Conservation (phyloP, 2,888 invertebrate genomes). For the Xanthia icteritia region DNA sequence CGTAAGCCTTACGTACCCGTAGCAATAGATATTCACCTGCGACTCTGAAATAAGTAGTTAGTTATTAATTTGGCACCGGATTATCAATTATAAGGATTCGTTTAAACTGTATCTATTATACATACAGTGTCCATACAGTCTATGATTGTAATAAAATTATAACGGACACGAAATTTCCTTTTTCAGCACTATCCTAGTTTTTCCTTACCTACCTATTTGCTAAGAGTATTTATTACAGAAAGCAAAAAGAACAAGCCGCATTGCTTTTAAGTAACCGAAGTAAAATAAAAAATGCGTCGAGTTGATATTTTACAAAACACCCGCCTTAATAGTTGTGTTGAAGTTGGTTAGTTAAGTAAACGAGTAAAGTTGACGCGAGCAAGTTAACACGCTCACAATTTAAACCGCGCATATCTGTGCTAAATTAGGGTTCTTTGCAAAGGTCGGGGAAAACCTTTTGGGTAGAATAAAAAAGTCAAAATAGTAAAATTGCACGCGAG, state of each 20-base stretch:
- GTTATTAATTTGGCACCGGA: neutral
- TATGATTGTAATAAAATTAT: neutral
- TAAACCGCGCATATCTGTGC: slow-evolving; percentile 58
- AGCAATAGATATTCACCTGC: no score
- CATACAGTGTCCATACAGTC: neutral
- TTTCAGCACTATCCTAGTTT: neutral
- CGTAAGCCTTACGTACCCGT: no score
- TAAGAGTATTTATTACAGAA: neutral
- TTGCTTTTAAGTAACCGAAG: slow-evolving; percentile 5
- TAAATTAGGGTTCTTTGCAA: slow-evolving; percentile 60
- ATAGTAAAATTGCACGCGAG: slow-evolving; percentile 18
- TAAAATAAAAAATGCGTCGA: slow-evolving; percentile 44
- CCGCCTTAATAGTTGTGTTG: slow-evolving; percentile 40
- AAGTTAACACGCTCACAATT: slow-evolving; percentile 59
- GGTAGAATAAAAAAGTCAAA: slow-evolving; percentile 30
- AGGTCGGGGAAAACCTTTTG: slow-evolving; percentile 49
- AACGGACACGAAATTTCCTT: neutral
- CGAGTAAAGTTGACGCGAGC: slow-evolving; percentile 58
- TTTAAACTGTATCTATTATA: neutral
- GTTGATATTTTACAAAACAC: slow-evolving; percentile 46
- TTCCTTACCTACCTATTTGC: neutral
- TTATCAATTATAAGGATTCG: neutral
- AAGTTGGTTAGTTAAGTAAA: slow-evolving; percentile 63
- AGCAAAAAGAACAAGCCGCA: neutral
- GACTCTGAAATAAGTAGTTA: neutral